phyloP scores from a whole-genome alignment of 1,140 invertebrate genomes.

The Diabrotica undecimpunctata region DNA sequence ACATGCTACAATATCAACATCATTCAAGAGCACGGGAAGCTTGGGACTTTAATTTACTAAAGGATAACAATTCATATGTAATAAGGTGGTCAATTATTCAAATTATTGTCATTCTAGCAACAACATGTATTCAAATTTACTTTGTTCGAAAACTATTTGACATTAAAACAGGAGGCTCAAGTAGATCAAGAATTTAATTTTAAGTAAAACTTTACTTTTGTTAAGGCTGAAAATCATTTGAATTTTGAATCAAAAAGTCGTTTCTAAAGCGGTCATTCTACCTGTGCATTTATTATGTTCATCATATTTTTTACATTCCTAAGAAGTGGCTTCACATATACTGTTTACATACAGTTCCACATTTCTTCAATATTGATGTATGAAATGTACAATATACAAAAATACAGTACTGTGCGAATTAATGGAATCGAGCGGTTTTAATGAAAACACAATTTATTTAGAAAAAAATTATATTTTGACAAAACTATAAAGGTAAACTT shows the following conservation, averaged over 20 bases:
- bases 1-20: conserved; percentile 80
- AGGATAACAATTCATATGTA: conserved; percentile 82
- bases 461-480: no score
- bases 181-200: conserved; percentile 45
- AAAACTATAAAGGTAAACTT: no score
- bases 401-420: no score
- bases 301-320: no score
- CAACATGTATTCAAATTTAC: conserved; percentile 77
- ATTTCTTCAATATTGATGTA: no score
- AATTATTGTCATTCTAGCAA: conserved; percentile 74
- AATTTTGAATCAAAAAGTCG: not conserved
- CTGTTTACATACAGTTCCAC: no score
- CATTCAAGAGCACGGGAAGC: conserved; percentile 72
- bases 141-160: conserved; percentile 87
- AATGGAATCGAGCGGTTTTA: no score
- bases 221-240: not conserved
- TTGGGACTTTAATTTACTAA: conserved; percentile 75
- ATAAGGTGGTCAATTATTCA: conserved; percentile 83
- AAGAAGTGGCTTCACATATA: no score
- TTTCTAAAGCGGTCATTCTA: no score
- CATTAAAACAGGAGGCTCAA: conserved; percentile 61
- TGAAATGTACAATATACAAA: no score
- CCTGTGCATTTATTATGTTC: no score
- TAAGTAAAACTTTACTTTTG: not conserved
- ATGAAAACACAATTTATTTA: no score